phyloP scores from a whole-genome alignment of 2,888 invertebrate genomes.

The Iphiclides podalirius region DNA sequence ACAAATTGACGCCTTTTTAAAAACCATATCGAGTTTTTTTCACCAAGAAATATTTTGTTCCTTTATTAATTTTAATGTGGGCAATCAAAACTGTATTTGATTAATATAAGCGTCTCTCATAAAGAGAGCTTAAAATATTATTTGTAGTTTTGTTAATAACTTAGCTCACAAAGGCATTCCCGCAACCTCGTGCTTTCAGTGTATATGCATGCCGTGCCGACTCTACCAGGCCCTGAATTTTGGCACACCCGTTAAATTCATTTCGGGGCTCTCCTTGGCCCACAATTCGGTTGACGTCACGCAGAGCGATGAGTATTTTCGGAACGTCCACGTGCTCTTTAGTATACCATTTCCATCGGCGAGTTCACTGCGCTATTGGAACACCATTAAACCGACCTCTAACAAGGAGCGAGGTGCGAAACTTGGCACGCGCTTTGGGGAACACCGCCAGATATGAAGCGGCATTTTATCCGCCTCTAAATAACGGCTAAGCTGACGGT shows the following conservation, averaged over 20 bases:
- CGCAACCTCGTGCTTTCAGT: no score
- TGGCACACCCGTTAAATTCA: constrained; percentile 38
- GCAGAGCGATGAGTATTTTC: constrained; percentile 34
- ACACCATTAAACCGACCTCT: constrained; percentile 27
- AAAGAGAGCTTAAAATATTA: no score
- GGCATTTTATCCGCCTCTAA: constrained; percentile 20
- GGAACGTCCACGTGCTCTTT: constrained; percentile 36
- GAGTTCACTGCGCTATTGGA: constrained; percentile 22
- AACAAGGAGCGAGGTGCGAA: constrained; percentile 41
- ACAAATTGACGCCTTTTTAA: no score
- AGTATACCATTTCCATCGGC: constrained; percentile 36
- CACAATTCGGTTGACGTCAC: constrained; percentile 39
- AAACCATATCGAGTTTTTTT: no score
- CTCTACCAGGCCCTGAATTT: constrained; percentile 27
- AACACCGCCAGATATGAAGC: constrained; percentile 43
- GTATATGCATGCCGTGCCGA: constrained; percentile 4
- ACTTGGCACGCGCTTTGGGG: constrained; percentile 45
- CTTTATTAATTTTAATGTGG: no score
- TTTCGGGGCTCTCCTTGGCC: constrained; percentile 55
- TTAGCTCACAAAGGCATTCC: no score
- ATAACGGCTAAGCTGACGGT: no score
- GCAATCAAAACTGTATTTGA: no score
- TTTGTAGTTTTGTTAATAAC: no score
- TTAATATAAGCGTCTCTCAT: no score
- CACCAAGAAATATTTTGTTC: no score